These are phyloP conservation scores for Coreius guichenoti DNA, from an alignment of 2,797 vertebrate genomes.

Conservation along the genomic window DNA sequence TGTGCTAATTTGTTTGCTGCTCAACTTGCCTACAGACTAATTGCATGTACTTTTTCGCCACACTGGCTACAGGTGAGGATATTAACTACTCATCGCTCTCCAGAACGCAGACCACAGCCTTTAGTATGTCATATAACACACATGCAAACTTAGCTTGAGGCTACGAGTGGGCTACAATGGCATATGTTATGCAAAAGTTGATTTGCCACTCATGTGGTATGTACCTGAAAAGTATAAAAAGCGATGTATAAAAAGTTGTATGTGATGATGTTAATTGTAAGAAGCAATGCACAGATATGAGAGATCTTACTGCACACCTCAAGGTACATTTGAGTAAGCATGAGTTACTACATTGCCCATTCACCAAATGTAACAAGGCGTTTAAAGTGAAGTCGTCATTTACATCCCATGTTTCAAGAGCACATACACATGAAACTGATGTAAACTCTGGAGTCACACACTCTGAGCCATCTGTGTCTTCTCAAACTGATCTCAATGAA, in stretches of 20 bases:
- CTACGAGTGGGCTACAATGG: conserved; percentile 41
- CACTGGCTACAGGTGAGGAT: too few species aligned
- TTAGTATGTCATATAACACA: too few species aligned
- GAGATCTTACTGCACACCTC: neutral
- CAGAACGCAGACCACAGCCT: too few species aligned
- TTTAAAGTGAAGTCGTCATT: neutral
- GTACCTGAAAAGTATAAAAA: conserved; percentile 45
- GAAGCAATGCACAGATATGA: neutral
- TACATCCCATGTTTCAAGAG: neutral
- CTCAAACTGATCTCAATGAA: conserved; percentile 29
- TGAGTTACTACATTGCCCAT: neutral
- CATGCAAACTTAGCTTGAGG: too few species aligned
- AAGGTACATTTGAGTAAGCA: conserved; percentile 32
- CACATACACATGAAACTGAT: neutral
- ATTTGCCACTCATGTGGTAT: conserved; percentile 44
- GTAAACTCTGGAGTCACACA: neutral
- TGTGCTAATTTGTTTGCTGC: too few species aligned
- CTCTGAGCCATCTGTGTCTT: conserved; percentile 31
- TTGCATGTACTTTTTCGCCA: too few species aligned
- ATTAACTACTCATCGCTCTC: too few species aligned
- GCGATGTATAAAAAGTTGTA: conserved; percentile 32
- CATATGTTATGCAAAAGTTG: conserved; percentile 25
- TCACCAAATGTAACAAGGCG: neutral
- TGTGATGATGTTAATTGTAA: neutral
- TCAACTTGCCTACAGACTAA: too few species aligned